Conservation (phyloP, 2,113 vertebrate genomes). For the Phaethon lepturus region DNA sequence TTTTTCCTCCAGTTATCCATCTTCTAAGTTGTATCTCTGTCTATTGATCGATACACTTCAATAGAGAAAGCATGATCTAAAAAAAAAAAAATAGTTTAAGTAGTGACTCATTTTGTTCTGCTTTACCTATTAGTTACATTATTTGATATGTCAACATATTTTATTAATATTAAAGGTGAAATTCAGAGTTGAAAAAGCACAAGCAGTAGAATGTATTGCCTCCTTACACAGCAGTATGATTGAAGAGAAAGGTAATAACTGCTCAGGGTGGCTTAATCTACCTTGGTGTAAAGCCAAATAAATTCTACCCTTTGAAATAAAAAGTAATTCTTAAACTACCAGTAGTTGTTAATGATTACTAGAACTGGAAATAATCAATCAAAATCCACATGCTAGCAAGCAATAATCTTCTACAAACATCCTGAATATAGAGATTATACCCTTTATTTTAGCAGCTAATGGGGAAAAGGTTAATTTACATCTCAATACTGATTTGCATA, state of each 20-base stretch:
- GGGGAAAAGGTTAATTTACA: constrained; percentile 10
- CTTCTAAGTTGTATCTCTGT: not conserved
- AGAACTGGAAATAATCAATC: constrained; percentile 39
- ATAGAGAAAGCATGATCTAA: not conserved
- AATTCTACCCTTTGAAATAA: constrained; percentile 32
- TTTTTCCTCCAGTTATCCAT: not conserved
- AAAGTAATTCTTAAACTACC: constrained; percentile 4
- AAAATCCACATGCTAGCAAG: not conserved
- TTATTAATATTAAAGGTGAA: not conserved
- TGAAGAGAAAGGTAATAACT: not conserved
- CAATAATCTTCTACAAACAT: constrained; percentile 28
- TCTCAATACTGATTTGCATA: not conserved
- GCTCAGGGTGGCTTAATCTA: not conserved
- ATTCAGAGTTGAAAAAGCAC: not conserved
- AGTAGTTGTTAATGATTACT: constrained; percentile 45
- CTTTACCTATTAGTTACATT: not conserved
- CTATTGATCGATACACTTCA: not conserved
- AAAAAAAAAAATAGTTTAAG: not conserved
- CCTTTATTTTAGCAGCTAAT: constrained; percentile 26
- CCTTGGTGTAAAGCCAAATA: not conserved
- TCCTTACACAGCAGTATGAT: not conserved
- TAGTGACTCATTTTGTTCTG: not conserved
- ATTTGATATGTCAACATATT: not conserved
- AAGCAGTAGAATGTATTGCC: not conserved
- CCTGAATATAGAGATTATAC: not conserved